Conservation (phyloP, 2,113 vertebrate species). For the Monopterus albus region DNA sequence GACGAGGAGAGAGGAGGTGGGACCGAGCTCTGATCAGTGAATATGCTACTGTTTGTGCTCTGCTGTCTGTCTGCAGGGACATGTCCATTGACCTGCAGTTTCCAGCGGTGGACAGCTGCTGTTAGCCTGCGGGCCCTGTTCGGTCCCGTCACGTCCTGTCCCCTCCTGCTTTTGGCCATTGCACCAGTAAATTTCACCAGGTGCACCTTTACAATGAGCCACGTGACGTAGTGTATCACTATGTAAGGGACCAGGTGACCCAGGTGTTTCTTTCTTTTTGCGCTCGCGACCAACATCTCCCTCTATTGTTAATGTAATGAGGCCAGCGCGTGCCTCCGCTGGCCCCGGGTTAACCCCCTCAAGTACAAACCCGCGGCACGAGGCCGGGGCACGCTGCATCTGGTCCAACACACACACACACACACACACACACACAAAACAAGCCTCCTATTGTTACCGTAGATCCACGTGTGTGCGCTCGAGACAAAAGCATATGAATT, state of each 20-base stretch:
- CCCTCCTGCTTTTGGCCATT: no score
- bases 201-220: not conserved
- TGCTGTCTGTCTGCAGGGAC: no score
- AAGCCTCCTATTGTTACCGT: slow-evolving; percentile 18
- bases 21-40: no score
- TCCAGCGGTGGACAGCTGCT: no score
- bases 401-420: not conserved
- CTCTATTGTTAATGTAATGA: slow-evolving; percentile 76
- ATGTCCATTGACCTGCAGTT: no score
- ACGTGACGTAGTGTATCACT: not conserved
- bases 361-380: slow-evolving; percentile 22
- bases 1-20: no score
- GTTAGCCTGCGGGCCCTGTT: no score
- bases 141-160: no score
- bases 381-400: slow-evolving; percentile 71
- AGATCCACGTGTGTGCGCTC: no score
- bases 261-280: no score
- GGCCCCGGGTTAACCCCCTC: slow-evolving; percentile 25
- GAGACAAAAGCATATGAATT: no score
- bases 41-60: no score
- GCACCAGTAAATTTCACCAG: not conserved
- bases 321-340: slow-evolving; percentile 78
- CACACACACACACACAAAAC: slow-evolving; percentile 20
- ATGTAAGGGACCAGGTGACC: not conserved
- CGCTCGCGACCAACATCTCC: slow-evolving; percentile 14